Percentiles rank a stretch among this genome's conserved stretches.
Evolutionary conservation across 2,797 vertebrate genomes (phyloP).

Genomic region (Thamnophis elegans): DNA sequence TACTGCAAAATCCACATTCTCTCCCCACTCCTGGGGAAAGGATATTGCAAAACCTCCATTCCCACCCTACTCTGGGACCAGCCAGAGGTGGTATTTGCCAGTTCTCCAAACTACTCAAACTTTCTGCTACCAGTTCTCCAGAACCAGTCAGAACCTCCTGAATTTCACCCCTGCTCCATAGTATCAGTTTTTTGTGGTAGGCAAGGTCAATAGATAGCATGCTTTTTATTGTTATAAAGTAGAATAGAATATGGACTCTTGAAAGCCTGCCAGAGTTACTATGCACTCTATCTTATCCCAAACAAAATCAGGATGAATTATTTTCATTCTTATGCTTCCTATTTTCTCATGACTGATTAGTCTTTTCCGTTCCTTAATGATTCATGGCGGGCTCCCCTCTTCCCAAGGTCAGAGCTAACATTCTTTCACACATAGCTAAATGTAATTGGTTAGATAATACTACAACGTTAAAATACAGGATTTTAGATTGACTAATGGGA

Average conservation of each 20-base stretch:
- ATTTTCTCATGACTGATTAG: background rate
- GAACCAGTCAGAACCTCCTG: too few species aligned
- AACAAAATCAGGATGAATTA: background rate
- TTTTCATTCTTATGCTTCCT: background rate
- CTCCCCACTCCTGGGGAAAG: too few species aligned
- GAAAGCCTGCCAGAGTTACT: background rate
- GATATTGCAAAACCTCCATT: too few species aligned
- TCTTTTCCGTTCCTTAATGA: background rate
- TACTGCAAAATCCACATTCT: too few species aligned
- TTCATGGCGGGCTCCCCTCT: background rate
- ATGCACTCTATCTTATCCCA: background rate
- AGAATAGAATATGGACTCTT: background rate
- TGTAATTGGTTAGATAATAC: background rate
- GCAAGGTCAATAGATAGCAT: background rate
- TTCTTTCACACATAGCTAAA: background rate
- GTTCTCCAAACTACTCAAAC: too few species aligned
- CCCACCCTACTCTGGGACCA: too few species aligned
- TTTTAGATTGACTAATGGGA: background rate
- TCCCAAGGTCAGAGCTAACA: background rate
- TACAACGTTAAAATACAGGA: background rate
- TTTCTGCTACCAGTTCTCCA: too few species aligned
- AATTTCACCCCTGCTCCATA: background rate
- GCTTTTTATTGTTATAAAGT: background rate
- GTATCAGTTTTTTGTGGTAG: background rate
- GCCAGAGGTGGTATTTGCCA: too few species aligned